Evolutionary conservation across 2,113 vertebrate species (phyloP).

Genomic region (Mastomys coucha): DNA sequence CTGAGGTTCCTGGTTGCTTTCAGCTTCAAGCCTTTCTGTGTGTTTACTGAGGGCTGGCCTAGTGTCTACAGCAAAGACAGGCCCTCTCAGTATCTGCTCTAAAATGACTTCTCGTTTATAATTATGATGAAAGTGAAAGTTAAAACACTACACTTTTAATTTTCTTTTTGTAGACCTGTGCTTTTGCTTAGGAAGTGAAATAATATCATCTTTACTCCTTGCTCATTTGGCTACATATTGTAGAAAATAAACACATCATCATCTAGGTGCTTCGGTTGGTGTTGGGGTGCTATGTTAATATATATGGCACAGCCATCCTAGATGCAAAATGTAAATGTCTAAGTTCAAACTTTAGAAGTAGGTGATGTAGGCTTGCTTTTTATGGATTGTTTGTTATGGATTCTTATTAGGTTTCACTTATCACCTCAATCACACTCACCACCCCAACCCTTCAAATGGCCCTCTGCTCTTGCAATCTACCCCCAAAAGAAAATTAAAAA

Average conservation of each 20-base stretch:
- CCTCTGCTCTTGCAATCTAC: not conserved
- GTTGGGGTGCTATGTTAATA: not conserved
- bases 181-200: not conserved
- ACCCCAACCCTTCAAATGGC: not conserved
- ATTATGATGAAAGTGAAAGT: not conserved
- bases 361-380: not conserved
- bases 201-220: not conserved
- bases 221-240: not conserved
- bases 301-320: not conserved
- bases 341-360: not conserved
- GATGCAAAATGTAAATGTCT: not conserved
- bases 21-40: not conserved
- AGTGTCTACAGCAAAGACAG: not conserved
- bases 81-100: not conserved
- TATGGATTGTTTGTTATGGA: not conserved
- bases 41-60: not conserved
- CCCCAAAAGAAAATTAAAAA: not conserved
- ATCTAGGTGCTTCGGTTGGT: not conserved
- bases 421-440: not conserved
- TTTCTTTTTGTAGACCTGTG: not conserved
- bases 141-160: not conserved
- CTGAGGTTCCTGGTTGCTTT: not conserved
- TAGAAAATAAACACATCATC: not conserved
- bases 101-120: slow-evolving; percentile 29
- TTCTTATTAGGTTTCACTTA: not conserved